Evolutionary conservation across 2,797 vertebrate genomes (phyloP), one percentile per base, ranked within the genome.

Genomic region (Neosilurus mollespiculum): DNA sequence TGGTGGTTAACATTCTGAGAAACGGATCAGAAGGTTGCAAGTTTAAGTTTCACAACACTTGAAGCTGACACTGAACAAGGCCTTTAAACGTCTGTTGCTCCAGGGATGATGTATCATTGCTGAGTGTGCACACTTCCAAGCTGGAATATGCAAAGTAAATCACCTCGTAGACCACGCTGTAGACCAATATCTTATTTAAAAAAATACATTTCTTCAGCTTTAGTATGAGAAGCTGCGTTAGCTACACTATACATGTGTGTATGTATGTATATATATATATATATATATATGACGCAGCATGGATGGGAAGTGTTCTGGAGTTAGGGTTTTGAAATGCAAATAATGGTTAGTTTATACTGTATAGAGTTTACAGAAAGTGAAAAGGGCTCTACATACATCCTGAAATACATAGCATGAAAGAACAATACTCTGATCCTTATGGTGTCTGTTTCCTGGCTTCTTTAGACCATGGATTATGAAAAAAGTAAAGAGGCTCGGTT

Each of bases 401-500:
- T 78, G 37, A 2, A 26, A 7, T 22, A 51, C 43, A 9, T 51
- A 62, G 76, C 76, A 51, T 64, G 22, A 78, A 3, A 4, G 59
- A 51, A 64, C 15, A 59, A 11, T 64, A 15, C 22, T 49, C 51
- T 90, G 90, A 91, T 91, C 88, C 90, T 67, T 54, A 73, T 73
- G 89, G 84, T 83, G 90, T 91, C 90, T 90, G 87, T 87, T 88
- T 91, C 87, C 84, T 65, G 43, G 1, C 54, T 86, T 87, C 76
- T 22, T 75, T 37, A 37, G 58, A 14, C 75, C 90, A 86, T 83
- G 78, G 79, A 92, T 88, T 84, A 84, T 81, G 75, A 71, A 78
- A 59, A 80, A 90, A 88, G 89, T 83, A 72, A 87, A 89, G 79
- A 91, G 88, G 88, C 84, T 93, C 92, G 91, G 91, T 90, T 94